Base-by-base conservation (phyloP, 2,888 invertebrate genomes). In the Itoplectis maculator region DNA sequence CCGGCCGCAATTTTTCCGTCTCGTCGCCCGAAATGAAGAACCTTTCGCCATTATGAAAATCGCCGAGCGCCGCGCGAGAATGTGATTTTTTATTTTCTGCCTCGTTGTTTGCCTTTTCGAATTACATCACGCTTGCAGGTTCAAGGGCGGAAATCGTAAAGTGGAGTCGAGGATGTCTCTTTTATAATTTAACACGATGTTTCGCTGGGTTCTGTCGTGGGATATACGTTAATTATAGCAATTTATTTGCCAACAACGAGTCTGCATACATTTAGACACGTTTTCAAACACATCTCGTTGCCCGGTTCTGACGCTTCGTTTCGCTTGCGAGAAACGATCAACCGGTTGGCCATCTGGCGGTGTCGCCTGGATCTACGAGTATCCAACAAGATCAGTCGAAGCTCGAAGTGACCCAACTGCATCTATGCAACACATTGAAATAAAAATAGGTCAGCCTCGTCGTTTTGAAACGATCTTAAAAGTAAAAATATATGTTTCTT, bases 1-100 rank as follows among this genome's bases (percentile, higher is more conserved):
- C 18, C 6, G 61, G 4, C n/a, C n/a, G 13, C n/a, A 56, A 56
- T 56, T 56, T 69, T 54, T 69, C 20, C 6, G 37, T 51, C 51
- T 51, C 18, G 35, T 18, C n/a, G 11, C 7, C n/a, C 37, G 13
- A 11, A 40, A 20, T 69, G 37, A 15, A 51, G 51, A 69, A 69
- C 18, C 40, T 13, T 13, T 13, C 37, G 18, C 40, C 13, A 54
- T 40, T 37, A 20, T 69, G 37, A 23, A 54, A 54, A 54, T 54
- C 8, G 23, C 13, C 23, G 13, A 20, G 51, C 1, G 11, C 23
- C 1, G 11, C 23, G 20, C 51, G 20, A 9, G 11, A 20, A 20
- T 54, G 20, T 23, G 8, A 18, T 2, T 8, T 23, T 54, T 20
- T 54, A 20, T 54, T 54, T 54, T 11, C 23, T 0, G 8, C 23